Evolutionary conservation across 2,113 vertebrate species (phyloP).

Genomic region (Andinoacara biseriatus): DNA sequence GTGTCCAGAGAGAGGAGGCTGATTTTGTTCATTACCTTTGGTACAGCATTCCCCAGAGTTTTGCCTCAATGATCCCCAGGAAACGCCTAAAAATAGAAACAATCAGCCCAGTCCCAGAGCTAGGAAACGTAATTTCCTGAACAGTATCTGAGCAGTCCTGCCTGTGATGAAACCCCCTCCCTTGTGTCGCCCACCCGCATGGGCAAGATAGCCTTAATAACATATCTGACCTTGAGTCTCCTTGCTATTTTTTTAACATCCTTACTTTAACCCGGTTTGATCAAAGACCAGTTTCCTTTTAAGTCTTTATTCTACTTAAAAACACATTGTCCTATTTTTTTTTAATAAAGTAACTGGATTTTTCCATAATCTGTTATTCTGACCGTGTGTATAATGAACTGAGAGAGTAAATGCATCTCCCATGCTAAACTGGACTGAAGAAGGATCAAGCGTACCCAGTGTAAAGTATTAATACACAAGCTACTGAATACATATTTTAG

Average conservation of each 20-base stretch:
- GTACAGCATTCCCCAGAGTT: constrained; percentile 26
- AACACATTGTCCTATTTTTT: constrained; percentile 16
- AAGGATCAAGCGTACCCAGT: neutral
- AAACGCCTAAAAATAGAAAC: constrained; percentile 74
- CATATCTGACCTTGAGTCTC: constrained; percentile 62
- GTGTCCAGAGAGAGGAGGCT: constrained; percentile 13
- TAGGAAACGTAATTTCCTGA: constrained; percentile 74
- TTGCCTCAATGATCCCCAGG: constrained; percentile 42
- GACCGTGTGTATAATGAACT: neutral
- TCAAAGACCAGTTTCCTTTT: constrained; percentile 5
- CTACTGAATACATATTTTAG: neutral
- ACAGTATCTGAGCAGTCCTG: neutral
- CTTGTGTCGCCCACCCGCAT: neutral
- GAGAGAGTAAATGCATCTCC: neutral
- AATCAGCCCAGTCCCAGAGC: constrained; percentile 56
- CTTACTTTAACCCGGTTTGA: constrained; percentile 26
- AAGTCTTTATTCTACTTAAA: neutral
- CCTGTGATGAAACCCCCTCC: constrained; percentile 28
- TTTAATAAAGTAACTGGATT: constrained; percentile 16
- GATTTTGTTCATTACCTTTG: constrained; percentile 2
- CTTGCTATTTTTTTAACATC: constrained; percentile 54
- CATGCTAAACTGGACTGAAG: neutral
- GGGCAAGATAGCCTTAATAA: constrained; percentile 33
- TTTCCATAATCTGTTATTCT: neutral
- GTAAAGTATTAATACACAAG: neutral